Conservation (phyloP, 2,888 invertebrate species). For the Drosophila paramelanica region DNA sequence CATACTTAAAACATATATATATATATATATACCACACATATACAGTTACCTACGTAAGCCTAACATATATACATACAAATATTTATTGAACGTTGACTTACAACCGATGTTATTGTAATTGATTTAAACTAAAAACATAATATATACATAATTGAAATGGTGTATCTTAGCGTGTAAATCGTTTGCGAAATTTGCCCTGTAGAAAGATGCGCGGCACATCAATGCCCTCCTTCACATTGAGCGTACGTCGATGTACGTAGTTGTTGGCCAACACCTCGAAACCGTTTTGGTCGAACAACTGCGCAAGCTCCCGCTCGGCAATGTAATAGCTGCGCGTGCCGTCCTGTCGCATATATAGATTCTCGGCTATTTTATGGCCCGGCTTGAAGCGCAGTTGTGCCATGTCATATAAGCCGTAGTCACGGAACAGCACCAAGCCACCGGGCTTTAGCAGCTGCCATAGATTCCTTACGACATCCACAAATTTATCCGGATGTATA, state of each 20-base stretch:
- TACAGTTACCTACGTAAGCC: slow-evolving; percentile 43
- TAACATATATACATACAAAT: slow-evolving; percentile 57
- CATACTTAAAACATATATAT: slow-evolving; percentile 20
- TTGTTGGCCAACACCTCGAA: slow-evolving; percentile 89
- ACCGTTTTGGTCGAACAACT: slow-evolving; percentile 89
- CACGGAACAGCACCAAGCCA: slow-evolving; percentile 94
- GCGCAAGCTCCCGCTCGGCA: slow-evolving; percentile 88
- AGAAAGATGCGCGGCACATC: slow-evolving; percentile 97
- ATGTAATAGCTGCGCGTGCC: slow-evolving; percentile 96
- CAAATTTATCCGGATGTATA: slow-evolving; percentile 94
- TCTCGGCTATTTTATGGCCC: slow-evolving; percentile 95
- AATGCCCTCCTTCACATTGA: slow-evolving; percentile 96
- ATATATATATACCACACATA: slow-evolving; percentile 35
- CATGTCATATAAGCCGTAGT: slow-evolving; percentile 98
- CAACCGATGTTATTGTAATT: slow-evolving; percentile 65
- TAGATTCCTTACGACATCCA: slow-evolving; percentile 88
- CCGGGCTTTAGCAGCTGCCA: slow-evolving; percentile 89
- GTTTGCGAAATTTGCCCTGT: slow-evolving; percentile 92
- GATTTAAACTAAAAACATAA: slow-evolving; percentile 60
- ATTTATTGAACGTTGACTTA: slow-evolving; percentile 81
- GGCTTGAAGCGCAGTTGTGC: slow-evolving; percentile 97
- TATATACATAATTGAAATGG: slow-evolving; percentile 39
- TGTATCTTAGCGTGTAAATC: neutral
- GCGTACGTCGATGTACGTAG: slow-evolving; percentile 94
- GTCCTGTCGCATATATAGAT: slow-evolving; percentile 98